Evolutionary conservation across 2,888 invertebrate genomes (phyloP), one percentile per base, ranked within the genome.

Genomic region (Balanococcus diminutus): DNA sequence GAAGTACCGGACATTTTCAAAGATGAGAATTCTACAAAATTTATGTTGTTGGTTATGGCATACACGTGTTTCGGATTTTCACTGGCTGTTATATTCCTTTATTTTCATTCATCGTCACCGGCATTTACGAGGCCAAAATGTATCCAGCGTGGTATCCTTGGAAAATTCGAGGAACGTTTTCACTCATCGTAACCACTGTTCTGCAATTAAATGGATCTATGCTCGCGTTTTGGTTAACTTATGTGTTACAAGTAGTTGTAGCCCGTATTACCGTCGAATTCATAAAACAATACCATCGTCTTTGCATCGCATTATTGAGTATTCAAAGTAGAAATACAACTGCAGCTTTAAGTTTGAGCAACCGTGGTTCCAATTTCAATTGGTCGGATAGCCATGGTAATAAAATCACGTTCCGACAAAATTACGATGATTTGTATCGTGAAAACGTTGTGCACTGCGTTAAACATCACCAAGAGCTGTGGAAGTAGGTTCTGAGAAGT

Each of bases 141-240:
- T 82, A 82, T 51, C 82, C 82, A 5, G 82, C n/a, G 31, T 82
- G 82, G 82, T 51, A 32, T 16, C 82, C 82, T 25, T n/a, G 11
- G n/a, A 19, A 16, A 0, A 28, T 28, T 1, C 16, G 61, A 0
- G 1, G 56, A 11, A 14, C 6, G 28, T 67, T 67, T 0, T n/a
- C 32, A 2, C 16, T 14, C 0, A 22, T 51, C 5, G n/a, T n/a
- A n/a, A 82, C 56, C 2, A 32, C n/a, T 6, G 9, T 82, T 31
- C n/a, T 51, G 6, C 82, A 82, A 56, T 28, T 31, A n/a, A 14
- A 28, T 11, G 51, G 51, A 32, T 25, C 31, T 28, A 51, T 46
- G 6, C 16, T 28, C 11, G 32, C 51, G 8, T 82, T 82, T 51
- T 82, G 82, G 82, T 32, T 51, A 8, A 56, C 56, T n/a, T 82